These are phyloP conservation scores for Chironomus striatipennis DNA, from an alignment of 1,140 invertebrate species.

Conservation along the genomic window DNA sequence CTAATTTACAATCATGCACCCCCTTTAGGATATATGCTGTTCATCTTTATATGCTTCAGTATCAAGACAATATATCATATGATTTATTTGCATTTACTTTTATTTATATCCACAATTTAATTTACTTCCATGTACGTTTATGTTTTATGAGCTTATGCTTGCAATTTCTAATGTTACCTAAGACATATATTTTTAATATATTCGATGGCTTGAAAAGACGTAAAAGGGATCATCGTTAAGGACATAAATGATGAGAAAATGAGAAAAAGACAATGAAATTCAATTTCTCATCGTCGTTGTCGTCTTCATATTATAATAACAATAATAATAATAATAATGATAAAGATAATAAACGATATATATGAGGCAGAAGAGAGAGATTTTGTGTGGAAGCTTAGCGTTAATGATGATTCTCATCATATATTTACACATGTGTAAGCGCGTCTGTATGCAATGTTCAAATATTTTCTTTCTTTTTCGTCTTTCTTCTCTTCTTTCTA, in stretches of 20 bases:
- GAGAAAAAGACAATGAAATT: conserved; percentile 9
- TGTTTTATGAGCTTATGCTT: neutral
- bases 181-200: neutral
- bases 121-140: neutral
- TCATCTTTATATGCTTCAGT: too few species aligned
- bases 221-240: neutral
- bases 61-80: neutral
- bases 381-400: neutral
- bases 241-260: conserved; percentile 8
- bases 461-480: neutral
- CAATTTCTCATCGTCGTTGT: neutral
- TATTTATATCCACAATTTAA: conserved; percentile 10
- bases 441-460: neutral
- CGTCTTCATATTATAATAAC: neutral
- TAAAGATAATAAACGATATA: conserved; percentile 15
- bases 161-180: neutral
- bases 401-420: conserved; percentile 8
- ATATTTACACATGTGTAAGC: neutral
- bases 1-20: too few species aligned
- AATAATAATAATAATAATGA: conserved; percentile 10
- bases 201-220: neutral
- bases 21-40: too few species aligned
- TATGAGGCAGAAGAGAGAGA: conserved; percentile 5
- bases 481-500: neutral
- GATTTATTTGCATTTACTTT: conserved; percentile 4